A percentile compares a stretch with the other conserved stretches of the same genome.
Conservation (phyloP, 2,113 vertebrate genomes). For the Helogale parvula region DNA sequence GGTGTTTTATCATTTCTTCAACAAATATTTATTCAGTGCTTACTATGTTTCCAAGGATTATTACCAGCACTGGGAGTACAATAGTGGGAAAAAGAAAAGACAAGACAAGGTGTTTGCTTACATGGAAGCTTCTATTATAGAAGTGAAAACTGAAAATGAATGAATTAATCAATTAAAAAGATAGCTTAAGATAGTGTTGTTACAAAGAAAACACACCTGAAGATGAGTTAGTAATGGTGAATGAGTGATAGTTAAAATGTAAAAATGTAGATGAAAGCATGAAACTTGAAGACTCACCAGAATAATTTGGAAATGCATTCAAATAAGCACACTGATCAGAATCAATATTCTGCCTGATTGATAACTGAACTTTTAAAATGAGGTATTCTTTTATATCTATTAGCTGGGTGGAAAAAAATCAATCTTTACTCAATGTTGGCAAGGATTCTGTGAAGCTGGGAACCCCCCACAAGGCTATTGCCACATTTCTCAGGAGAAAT, state of each 20-base stretch:
- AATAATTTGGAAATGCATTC: background rate
- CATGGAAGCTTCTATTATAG: background rate
- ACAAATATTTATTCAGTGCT: background rate
- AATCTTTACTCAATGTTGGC: background rate
- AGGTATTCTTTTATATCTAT: background rate
- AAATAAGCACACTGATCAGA: background rate
- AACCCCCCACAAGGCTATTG: background rate
- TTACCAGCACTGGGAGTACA: background rate
- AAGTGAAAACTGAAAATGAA: background rate
- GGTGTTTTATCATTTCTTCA: background rate
- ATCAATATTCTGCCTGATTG: background rate
- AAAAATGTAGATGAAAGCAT: background rate
- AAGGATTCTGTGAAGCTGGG: background rate
- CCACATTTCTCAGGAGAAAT: background rate
- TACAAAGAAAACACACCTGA: background rate
- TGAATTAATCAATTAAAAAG: background rate
- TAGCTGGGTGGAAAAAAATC: background rate
- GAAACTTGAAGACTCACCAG: background rate
- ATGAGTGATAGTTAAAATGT: background rate
- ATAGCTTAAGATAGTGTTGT: background rate
- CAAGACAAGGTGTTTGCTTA: background rate
- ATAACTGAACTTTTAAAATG: background rate
- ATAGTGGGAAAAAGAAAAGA: background rate
- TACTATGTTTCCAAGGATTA: background rate
- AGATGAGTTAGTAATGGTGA: background rate